Conservation (phyloP, 1,140 invertebrate species). For the Periplaneta americana region DNA sequence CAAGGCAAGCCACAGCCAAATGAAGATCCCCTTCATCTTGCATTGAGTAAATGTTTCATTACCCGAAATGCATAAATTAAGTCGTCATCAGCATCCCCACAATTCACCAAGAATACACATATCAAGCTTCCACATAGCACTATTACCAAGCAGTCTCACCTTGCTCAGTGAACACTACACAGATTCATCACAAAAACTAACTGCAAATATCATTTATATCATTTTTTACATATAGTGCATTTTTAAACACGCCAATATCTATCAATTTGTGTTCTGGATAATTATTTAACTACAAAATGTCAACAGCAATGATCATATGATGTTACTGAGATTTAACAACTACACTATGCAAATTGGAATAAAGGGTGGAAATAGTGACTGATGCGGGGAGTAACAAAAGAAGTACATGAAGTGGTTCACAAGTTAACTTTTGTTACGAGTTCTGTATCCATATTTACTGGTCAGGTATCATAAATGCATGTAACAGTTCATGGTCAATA, state of each 20-base stretch:
- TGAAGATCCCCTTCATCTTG: constrained; percentile 2
- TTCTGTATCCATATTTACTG: no score
- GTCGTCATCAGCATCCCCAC: neutral
- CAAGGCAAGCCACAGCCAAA: constrained; percentile 22
- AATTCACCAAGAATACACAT: neutral
- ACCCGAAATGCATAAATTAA: neutral
- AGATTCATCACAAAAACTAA: neutral
- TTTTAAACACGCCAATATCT: neutral
- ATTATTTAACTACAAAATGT: no score
- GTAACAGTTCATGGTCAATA: no score
- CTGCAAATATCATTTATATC: neutral
- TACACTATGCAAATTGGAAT: no score
- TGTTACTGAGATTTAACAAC: no score
- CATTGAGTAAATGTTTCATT: neutral
- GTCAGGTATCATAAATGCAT: no score
- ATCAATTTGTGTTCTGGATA: no score
- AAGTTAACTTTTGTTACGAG: no score
- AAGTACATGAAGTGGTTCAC: no score
- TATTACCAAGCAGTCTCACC: neutral
- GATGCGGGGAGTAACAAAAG: no score
- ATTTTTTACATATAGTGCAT: neutral
- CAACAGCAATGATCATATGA: no score
- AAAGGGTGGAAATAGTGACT: no score
- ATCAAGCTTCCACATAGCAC: neutral
- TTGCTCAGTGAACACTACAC: neutral